A percentile compares a stretch with the other conserved stretches of the same genome.
Conservation (phyloP, 2,888 invertebrate species). For the Cecidostiba fungosa region DNA sequence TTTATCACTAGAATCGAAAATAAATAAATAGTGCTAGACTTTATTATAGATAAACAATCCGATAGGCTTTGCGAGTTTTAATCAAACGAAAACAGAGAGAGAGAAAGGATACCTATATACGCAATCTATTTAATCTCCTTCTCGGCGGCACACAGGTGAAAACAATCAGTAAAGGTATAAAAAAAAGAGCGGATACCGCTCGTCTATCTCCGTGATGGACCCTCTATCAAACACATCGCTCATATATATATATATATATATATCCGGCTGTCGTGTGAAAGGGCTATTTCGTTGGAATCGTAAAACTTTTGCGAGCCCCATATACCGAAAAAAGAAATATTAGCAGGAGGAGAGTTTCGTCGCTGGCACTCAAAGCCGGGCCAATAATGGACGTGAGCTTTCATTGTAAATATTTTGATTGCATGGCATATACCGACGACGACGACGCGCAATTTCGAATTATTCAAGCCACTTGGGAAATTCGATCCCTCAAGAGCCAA, state of each 20-base stretch:
- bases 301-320: neutral
- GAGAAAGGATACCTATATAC: too few relatives aligned
- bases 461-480: conserved; percentile 48
- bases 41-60: neutral
- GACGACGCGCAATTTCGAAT: conserved; percentile 32
- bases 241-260: neutral
- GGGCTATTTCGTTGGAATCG: neutral
- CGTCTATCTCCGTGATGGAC: conserved; percentile 1
- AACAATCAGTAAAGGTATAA: neutral
- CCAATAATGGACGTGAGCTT: conserved; percentile 28
- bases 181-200: neutral
- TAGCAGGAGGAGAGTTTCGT: neutral
- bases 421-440: neutral
- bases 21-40: neutral
- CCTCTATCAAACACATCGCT: neutral
- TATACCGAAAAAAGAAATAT: neutral
- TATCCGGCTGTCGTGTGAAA: neutral
- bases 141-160: neutral
- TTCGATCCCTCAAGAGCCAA: conserved; percentile 33
- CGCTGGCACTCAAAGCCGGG: neutral
- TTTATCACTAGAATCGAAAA: neutral
- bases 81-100: neutral
- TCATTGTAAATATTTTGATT: conserved; percentile 56
- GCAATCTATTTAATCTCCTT: neutral
- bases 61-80: neutral